Conservation (phyloP, 2,888 invertebrate species). For the Scelioninae gen. 2 region DNA sequence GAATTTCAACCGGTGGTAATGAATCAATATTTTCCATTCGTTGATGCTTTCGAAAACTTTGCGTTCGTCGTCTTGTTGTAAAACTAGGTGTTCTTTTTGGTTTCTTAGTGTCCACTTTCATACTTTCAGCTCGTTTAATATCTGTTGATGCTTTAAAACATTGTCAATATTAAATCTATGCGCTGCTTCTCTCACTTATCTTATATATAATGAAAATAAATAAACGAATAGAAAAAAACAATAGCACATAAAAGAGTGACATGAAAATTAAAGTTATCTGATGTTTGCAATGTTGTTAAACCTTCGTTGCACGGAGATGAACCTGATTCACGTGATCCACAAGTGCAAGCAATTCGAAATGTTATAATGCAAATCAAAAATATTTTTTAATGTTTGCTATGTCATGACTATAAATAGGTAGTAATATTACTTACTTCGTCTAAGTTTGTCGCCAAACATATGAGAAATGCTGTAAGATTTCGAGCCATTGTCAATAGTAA, state of each 20-base stretch:
- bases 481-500: slow-evolving; percentile 49
- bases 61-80: slow-evolving; percentile 91
- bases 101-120: slow-evolving; percentile 88
- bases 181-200: not conserved
- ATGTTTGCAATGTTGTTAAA: slow-evolving; percentile 44
- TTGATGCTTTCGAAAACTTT: slow-evolving; percentile 88
- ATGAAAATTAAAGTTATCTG: slow-evolving; percentile 40
- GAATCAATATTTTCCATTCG: slow-evolving; percentile 78
- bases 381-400: not conserved
- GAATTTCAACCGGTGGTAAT: slow-evolving; percentile 94
- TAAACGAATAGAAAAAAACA: slow-evolving; percentile 26
- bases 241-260: slow-evolving; percentile 28
- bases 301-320: slow-evolving; percentile 42
- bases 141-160: slow-evolving; percentile 71
- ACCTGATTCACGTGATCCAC: slow-evolving; percentile 29
- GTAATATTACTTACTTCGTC: slow-evolving; percentile 75
- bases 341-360: slow-evolving; percentile 38
- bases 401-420: too few species aligned
- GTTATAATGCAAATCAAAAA: slow-evolving; percentile 15
- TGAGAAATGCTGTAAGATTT: slow-evolving; percentile 80
- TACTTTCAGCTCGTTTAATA: slow-evolving; percentile 91
- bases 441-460: slow-evolving; percentile 81
- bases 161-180: slow-evolving; percentile 22
- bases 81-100: slow-evolving; percentile 95
- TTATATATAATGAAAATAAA: slow-evolving; percentile 26